These are phyloP conservation scores for Mercenaria mercenaria DNA, from an alignment of 1,140 invertebrate genomes.

Conservation along the genomic window DNA sequence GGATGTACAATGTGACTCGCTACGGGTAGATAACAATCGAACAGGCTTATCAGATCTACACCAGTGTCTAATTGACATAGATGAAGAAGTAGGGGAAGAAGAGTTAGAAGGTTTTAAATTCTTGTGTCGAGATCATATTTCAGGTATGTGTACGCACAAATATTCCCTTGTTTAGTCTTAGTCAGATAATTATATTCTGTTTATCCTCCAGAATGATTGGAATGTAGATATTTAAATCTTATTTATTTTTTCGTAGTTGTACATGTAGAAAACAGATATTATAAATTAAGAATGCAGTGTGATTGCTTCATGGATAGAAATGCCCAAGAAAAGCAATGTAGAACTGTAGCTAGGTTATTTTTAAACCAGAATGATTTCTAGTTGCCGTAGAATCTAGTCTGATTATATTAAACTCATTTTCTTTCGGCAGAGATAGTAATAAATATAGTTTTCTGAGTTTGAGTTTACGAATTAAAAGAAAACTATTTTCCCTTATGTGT, in stretches of 20 bases:
- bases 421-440: too few species aligned
- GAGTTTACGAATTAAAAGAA: too few species aligned
- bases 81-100: slow-evolving; percentile 45
- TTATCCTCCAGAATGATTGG: neutral
- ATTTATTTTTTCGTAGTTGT: too few species aligned
- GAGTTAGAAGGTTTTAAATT: slow-evolving; percentile 53
- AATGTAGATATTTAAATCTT: too few species aligned
- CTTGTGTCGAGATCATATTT: slow-evolving; percentile 36
- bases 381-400: too few species aligned
- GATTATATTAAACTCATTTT: too few species aligned
- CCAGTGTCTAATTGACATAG: slow-evolving; percentile 40
- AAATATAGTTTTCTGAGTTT: too few species aligned
- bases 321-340: too few species aligned
- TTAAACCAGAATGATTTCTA: too few species aligned
- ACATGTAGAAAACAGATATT: neutral
- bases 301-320: neutral
- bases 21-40: neutral
- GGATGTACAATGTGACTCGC: slow-evolving; percentile 25
- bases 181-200: neutral
- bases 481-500: too few species aligned
- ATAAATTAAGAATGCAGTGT: neutral
- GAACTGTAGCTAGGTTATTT: too few species aligned
- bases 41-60: neutral
- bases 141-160: slow-evolving; percentile 34
- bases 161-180: neutral